These are phyloP conservation scores for Epicampocera succincta DNA, from an alignment of 2,888 invertebrate species.

Conservation along the genomic window DNA sequence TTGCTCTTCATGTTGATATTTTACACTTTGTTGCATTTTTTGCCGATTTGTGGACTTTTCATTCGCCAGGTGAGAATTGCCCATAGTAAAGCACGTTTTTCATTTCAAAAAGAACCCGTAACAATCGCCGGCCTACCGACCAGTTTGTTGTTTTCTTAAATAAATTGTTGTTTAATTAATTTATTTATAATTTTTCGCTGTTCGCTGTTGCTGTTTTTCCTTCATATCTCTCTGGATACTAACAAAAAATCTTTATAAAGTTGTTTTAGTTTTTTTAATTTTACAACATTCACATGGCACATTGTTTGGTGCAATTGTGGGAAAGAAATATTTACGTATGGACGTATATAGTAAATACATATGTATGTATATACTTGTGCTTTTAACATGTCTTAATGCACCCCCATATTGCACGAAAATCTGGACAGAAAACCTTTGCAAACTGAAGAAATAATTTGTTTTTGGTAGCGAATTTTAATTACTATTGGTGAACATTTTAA, in stretches of 20 bases:
- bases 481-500: slow-evolving; percentile 41
- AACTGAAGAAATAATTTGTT: slow-evolving; percentile 23
- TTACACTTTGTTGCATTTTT: slow-evolving; percentile 27
- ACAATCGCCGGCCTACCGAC: slow-evolving; percentile 21
- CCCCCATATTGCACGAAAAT: slow-evolving; percentile 44
- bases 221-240: slow-evolving; percentile 29
- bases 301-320: slow-evolving; percentile 43
- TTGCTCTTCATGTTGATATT: slow-evolving; percentile 10
- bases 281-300: slow-evolving; percentile 48
- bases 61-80: slow-evolving; percentile 51
- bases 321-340: slow-evolving; percentile 43
- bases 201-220: slow-evolving; percentile 27
- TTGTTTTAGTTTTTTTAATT: slow-evolving; percentile 2
- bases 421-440: slow-evolving; percentile 27
- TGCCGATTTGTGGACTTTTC: background rate
- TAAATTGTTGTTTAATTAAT: slow-evolving; percentile 59
- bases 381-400: slow-evolving; percentile 35
- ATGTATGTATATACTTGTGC: slow-evolving; percentile 13
- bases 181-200: slow-evolving; percentile 35
- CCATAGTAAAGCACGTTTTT: slow-evolving; percentile 32
- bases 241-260: slow-evolving; percentile 23
- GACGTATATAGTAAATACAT: too few relatives aligned
- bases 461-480: slow-evolving; percentile 46
- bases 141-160: slow-evolving; percentile 36
- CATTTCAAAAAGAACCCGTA: slow-evolving; percentile 35